Base-by-base conservation (phyloP, 2,888 invertebrate species). In the Gnatocerus cornutus region DNA sequence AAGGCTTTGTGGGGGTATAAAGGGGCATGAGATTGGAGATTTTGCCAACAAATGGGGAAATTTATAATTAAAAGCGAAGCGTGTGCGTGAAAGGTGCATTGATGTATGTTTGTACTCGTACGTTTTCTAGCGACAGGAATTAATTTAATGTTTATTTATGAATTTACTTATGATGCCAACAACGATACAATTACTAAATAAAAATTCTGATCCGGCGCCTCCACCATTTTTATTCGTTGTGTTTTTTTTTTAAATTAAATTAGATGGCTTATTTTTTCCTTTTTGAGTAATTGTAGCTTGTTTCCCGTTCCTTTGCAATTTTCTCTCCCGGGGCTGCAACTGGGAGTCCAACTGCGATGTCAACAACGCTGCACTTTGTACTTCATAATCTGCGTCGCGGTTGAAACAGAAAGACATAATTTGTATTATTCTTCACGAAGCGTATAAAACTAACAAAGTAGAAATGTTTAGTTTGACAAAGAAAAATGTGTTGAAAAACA, bases 1-100 rank as follows among this genome's bases (percentile, higher is more conserved):
- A 16, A 55, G 8, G 55, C 55, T 37, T 55, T 55, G 55, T 55
- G 16, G 29, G 12, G 55, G 37, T 37, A 39, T 39, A 55, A 55
- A 55, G 16, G 37, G 52, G 52, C 46, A 7, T 21, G 16, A 46
- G 46, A 46, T 46, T 46, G 46, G 46, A 46, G 46, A 46, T 46
- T 46, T 46, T 16, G 46, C 46, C 46, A 46, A 46, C 46, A 46
- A 21, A 21, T 21, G 46, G 46, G 14, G 6, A 46, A 46, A 46
- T 46, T 46, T 21, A 46, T 46, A 46, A 46, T 41, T 41, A 33
- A 33, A 21, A 33, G 33, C 33, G 3, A n/a, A 33, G 33, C 33
- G 7, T n/a, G 33, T 33, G 33, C 9, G 9, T 33, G 33, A 33
- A 33, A 33, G n/a, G 33, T 33, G 33, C n/a, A 33, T 9, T 33